These are phyloP conservation scores for Mercenaria mercenaria DNA, from an alignment of 1,140 invertebrate genomes.

Conservation along the genomic window DNA sequence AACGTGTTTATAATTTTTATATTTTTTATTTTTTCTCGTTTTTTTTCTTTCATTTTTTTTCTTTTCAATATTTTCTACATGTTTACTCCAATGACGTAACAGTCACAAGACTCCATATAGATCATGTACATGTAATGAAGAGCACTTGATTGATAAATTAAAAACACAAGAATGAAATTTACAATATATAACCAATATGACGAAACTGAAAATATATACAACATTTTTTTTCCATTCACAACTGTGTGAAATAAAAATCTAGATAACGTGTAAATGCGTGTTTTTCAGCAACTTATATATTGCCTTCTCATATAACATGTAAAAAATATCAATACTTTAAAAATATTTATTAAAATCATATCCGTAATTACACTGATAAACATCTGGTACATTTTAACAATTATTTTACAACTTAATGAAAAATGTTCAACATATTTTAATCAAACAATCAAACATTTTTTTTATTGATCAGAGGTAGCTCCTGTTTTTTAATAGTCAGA, in stretches of 20 bases:
- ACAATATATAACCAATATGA: constrained; percentile 1
- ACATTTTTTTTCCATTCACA: background rate
- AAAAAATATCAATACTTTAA: too few species aligned
- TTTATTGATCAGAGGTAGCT: background rate
- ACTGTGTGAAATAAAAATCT: background rate
- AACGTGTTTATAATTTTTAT: background rate
- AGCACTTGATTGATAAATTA: constrained; percentile 25
- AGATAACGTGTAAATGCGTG: too few species aligned
- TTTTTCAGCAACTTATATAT: too few species aligned
- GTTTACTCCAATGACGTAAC: background rate
- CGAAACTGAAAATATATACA: constrained; percentile 4
- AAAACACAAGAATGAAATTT: background rate
- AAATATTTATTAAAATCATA: too few species aligned
- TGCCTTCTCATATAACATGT: too few species aligned
- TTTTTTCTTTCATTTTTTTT: constrained; percentile 23
- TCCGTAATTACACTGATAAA: background rate
- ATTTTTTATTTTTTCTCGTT: constrained; percentile 10
- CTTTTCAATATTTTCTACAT: constrained; percentile 10
- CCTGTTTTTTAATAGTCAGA: background rate
- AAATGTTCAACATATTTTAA: background rate
- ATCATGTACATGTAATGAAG: background rate
- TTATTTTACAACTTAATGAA: background rate
- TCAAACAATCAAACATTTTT: background rate
- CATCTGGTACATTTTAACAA: background rate
- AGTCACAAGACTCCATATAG: constrained; percentile 29